Evolutionary conservation across 2,888 invertebrate genomes (phyloP), one percentile per base, ranked within the genome.

Genomic region (Abrostola tripartita): DNA sequence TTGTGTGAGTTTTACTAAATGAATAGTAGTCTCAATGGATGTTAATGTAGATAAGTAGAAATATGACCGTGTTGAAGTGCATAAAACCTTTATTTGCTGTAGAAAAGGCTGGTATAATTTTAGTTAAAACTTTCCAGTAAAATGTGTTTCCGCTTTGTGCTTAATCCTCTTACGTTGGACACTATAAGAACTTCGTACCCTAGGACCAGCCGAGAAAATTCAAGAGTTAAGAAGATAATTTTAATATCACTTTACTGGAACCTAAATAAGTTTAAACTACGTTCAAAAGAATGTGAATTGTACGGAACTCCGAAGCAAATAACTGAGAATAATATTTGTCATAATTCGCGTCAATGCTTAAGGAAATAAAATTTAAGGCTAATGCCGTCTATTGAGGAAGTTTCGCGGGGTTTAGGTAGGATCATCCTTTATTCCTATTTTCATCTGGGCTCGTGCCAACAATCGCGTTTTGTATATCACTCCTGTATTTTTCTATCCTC

Each of bases 351-450:
- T 37, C 65, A 78, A 78, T 62, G 62, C 59, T 52, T 66, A 62
- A 73, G 76, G 68, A 78, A 78, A 78, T 78, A 78, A 78, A 76
- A 78, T 68, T 78, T 78, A 71, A 57, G 68, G 61, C 65, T 78
- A 78, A 78, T 67, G 62, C 71, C 66, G 73, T 76, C 78, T 78
- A 78, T 76, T 68, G 74, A 49, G 36, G 63, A 74, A 78, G 66
- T 70, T 75, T 71, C 14, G 50, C 65, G 36, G 51, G 47, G 55
- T 40, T 71, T 58, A 58, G 57, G 10, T 37, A 36, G 62, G 70
- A 76, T 78, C 75, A 78, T 78, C 70, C 59, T 70, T 66, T 65
- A 73, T 77, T 58, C 57, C 61, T 72, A 66, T 71, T 74, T 77
- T 71, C 71, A 72, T 72, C 65, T 69, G 71, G 71, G 74, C 64